Base-by-base conservation (phyloP, 2,113 vertebrate genomes). In the Hiodon alosoides region DNA sequence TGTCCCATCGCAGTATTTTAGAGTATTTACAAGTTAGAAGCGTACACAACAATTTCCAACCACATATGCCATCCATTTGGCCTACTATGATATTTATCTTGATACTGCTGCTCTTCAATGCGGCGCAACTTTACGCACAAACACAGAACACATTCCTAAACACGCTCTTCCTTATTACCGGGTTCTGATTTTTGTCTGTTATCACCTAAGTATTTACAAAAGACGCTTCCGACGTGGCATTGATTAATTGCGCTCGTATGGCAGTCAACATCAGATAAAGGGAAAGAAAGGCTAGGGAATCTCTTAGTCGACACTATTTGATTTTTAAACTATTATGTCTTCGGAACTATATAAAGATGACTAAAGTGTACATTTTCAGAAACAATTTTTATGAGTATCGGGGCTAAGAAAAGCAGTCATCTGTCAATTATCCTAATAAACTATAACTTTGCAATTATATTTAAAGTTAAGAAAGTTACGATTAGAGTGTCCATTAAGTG, bases 111-210 rank as follows among this genome's bases (percentile, higher is more conserved):
- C 71, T 47, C 69, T 52, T 74, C 62, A 59, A 16, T 31, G 17
- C 69, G 9, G 16, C 11, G 31, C 61, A 50, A 31, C 75, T 65
- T 65, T n/a, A 65, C 13, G 60, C 5, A 60, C 67, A 71, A 77
- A 4, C 51, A 48, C 58, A 50, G 52, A 83, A 76, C 76, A 60
- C 78, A 86, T 87, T 86, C 86, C 84, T 79, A 78, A 81, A 85
- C 84, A 60, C 67, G 70, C 76, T 83, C 80, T 84, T 85, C 86
- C 76, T 75, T 79, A 86, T 80, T 72, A 81, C 85, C 80, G 16
- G 80, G 82, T 80, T 82, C 87, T 90, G 89, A 84, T 84, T 89
- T 87, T 76, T 88, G 87, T 92, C 90, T 91, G 86, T 90, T 89
- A 90, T 86, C 89, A 87, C 90, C 87, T 83, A 79, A 75, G 81